A percentile compares a stretch with the other conserved stretches of the same genome.
Evolutionary conservation across 2,797 vertebrate genomes (phyloP).

Genomic region (Lycodopsis pacificus): DNA sequence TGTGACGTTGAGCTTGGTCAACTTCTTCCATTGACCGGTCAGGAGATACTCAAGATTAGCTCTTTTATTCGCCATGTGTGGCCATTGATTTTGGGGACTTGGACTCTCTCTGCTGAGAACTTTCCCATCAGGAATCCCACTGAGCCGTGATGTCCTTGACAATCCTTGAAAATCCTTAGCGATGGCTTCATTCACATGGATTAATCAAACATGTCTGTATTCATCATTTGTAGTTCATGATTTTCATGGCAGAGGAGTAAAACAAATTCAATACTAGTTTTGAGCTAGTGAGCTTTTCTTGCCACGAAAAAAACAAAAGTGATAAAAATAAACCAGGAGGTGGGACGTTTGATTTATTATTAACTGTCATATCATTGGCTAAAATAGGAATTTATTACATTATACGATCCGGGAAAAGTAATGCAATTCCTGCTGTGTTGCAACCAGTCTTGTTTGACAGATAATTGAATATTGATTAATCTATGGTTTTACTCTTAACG

Average conservation of each 20-base stretch:
- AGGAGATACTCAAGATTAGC: constrained; percentile 8
- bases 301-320: not conserved
- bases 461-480: constrained; percentile 73
- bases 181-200: not conserved
- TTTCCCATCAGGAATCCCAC: constrained; percentile 42
- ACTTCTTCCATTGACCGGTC: constrained; percentile 23
- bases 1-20: not conserved
- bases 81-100: constrained; percentile 45
- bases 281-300: not conserved
- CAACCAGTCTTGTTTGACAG: constrained; percentile 16
- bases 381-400: constrained; percentile 8
- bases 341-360: not conserved
- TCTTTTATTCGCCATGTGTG: constrained; percentile 35
- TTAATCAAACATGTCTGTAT: not conserved
- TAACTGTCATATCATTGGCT: not conserved
- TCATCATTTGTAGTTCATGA: not conserved
- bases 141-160: constrained; percentile 25
- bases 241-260: not conserved
- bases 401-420: not conserved
- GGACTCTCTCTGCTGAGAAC: constrained; percentile 6
- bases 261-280: not conserved
- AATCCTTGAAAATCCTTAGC: not conserved
- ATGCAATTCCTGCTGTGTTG: constrained; percentile 6
- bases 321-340: not conserved
- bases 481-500: constrained; percentile 20